Conservation (phyloP, 37 sponge, comb jelly and placozoan genomes). For the Cladorhizidae sp. region DNA sequence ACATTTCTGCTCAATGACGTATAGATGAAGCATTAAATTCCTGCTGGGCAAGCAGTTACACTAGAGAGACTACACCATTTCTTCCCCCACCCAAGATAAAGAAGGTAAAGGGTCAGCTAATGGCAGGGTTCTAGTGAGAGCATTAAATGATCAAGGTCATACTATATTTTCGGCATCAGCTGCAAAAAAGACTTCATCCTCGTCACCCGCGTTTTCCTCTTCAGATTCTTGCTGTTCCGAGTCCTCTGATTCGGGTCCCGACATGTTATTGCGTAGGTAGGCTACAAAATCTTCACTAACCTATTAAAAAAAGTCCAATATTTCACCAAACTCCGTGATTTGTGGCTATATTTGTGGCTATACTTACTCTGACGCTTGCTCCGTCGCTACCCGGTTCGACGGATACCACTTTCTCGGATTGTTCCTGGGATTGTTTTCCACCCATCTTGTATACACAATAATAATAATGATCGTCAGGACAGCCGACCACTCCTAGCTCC, state of each 20-base stretch:
- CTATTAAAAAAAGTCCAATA: not conserved
- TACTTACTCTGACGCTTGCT: not conserved
- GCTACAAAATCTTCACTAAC: constrained; percentile 30
- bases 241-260: too few species aligned
- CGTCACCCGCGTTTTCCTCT: not conserved
- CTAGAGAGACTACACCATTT: too few species aligned
- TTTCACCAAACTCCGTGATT: not conserved
- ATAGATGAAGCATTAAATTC: too few species aligned
- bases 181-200: not conserved
- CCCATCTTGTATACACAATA: constrained; percentile 1
- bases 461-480: not conserved
- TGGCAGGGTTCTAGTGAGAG: too few species aligned
- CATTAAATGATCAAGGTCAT: too few species aligned
- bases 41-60: too few species aligned
- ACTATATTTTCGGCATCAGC: not conserved
- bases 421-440: not conserved
- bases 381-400: constrained; percentile 3
- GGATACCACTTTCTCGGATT: not conserved
- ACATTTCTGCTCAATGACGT: too few species aligned
- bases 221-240: not conserved
- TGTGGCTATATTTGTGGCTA: not conserved
- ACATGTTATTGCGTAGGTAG: not conserved
- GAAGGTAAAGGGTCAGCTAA: too few species aligned
- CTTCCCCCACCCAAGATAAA: too few species aligned
- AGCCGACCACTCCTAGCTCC: too few species aligned